Evolutionary conservation across 2,797 vertebrate genomes (phyloP), one percentile per base, ranked within the genome.

Genomic region (Triplophysa bombifrons): DNA sequence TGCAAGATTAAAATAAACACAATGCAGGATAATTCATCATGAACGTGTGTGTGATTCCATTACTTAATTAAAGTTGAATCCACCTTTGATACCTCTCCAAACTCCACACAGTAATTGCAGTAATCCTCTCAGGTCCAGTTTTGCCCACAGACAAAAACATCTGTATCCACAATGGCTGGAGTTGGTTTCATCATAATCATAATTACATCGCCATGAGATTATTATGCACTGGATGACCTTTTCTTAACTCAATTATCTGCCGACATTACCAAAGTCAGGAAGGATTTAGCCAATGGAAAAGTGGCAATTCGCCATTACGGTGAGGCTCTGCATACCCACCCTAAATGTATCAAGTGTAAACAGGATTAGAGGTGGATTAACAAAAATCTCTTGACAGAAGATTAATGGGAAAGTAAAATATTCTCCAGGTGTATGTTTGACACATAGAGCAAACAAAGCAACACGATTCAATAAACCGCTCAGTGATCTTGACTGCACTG

Each of bases 181-280:
- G 44, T 56, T 25, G 48, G 77, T 80, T 84, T 71, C 48, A 74
- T 61, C 25, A 44, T 7, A 58, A 78, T 85, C 71, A 50, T 88
- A 89, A 90, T 90, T 88, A 80, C 84, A 87, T 85, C 80, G 65
- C 78, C 86, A 85, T 85, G 58, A 87, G 83, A 77, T 86, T 85
- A 88, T 86, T 88, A 83, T 80, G 78, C 63, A 82, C 66, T 71
- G 16, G 25, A 11, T 88, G 88, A 89, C 88, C 88, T 85, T 80
- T 86, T 86, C 84, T 83, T 87, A 80, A 84, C 71, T 78, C 86
- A 86, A 86, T 88, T 88, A 90, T 88, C 80, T 85, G 78, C 85
- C 67, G 78, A 67, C 70, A 70, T 81, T 83, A 72, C 50, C n/a
- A 78, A 66, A 83, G 82, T 51, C 17, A 64, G 82, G 76, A 83